These are phyloP conservation scores for Pterostichus niger DNA, from an alignment of 2,888 invertebrate genomes.

Conservation along the genomic window DNA sequence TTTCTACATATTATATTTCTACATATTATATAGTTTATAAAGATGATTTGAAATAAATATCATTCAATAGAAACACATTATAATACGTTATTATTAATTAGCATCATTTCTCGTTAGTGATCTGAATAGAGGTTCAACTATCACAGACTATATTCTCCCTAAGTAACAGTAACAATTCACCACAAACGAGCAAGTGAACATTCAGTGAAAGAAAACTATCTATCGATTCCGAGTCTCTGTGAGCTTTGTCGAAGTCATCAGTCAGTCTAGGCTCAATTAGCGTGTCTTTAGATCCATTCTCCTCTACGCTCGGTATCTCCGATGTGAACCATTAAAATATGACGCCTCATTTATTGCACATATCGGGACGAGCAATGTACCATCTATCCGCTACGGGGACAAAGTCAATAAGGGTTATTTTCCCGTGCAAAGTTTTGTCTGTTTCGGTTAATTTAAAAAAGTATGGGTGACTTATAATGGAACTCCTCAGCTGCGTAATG, in stretches of 20 bases:
- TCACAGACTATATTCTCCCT: neutral
- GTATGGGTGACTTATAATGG: constrained; percentile 73
- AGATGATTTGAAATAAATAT: no score
- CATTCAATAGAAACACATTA: no score
- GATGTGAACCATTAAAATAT: constrained; percentile 72
- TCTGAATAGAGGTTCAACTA: neutral
- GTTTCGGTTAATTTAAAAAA: constrained; percentile 72
- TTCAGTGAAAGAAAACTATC: constrained; percentile 34
- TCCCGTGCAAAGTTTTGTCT: constrained; percentile 58
- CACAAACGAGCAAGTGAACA: constrained; percentile 44
- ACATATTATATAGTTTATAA: no score
- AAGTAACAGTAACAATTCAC: constrained; percentile 29
- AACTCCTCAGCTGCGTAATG: constrained; percentile 73
- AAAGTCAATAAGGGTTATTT: constrained; percentile 48
- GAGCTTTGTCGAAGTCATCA: constrained; percentile 61
- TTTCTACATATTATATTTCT: no score
- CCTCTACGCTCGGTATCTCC: constrained; percentile 7
- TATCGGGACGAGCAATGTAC: constrained; percentile 68
- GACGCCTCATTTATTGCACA: constrained; percentile 72
- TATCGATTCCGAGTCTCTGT: constrained; percentile 55
- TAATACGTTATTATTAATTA: neutral
- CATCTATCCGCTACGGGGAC: constrained; percentile 20
- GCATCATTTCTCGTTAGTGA: neutral
- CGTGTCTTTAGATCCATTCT: constrained; percentile 43
- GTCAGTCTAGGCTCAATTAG: constrained; percentile 57